phyloP scores from a whole-genome alignment of 2,113 vertebrate species.

The Salvelinus alpinus region DNA sequence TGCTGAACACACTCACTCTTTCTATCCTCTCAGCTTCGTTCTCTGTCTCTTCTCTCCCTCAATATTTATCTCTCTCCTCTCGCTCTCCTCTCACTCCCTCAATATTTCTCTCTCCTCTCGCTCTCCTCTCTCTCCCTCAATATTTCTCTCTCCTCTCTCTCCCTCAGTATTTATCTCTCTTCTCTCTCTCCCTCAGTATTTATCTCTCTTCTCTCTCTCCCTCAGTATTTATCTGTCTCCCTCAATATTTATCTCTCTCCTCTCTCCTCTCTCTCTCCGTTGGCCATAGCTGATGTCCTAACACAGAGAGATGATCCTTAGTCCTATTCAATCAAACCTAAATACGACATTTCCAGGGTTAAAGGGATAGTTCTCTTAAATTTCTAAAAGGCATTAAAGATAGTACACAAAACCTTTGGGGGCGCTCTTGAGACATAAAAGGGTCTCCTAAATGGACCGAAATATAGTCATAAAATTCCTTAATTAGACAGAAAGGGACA shows the following conservation, averaged over 20 bases:
- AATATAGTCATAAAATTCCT: too few species aligned
- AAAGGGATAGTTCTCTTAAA: neutral
- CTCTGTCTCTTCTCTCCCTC: too few species aligned
- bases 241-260: slow-evolving; percentile 11
- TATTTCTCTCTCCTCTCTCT: neutral
- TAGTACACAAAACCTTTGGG: too few species aligned
- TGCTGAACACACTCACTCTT: neutral
- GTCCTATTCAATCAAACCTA: neutral
- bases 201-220: slow-evolving; percentile 7
- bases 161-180: slow-evolving; percentile 11
- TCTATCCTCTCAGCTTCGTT: too few species aligned
- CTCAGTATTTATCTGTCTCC: slow-evolving; percentile 14
- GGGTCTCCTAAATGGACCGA: too few species aligned
- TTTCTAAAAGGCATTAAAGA: neutral
- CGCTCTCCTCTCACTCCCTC: too few species aligned
- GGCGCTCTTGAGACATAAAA: too few species aligned
- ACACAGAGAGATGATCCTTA: neutral
- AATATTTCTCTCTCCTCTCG: too few species aligned
- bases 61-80: too few species aligned
- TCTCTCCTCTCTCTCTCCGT: slow-evolving; percentile 2
- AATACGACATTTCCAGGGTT: neutral
- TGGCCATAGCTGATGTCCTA: neutral
- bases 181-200: too few species aligned
- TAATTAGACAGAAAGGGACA: too few species aligned
- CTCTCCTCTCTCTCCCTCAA: too few species aligned